Conservation (phyloP, 2,797 vertebrate genomes). For the Mormyrus proboscirostris region DNA sequence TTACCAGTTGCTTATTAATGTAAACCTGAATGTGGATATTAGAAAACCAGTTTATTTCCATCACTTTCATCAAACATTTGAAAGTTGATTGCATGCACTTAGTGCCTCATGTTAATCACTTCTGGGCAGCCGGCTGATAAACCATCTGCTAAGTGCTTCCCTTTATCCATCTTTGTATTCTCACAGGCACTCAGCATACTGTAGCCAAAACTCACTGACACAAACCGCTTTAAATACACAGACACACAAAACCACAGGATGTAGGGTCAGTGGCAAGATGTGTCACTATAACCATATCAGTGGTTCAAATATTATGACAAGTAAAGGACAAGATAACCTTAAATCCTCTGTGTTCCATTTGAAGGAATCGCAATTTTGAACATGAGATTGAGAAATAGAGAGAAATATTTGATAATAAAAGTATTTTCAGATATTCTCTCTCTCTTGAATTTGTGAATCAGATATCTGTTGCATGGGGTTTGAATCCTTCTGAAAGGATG, state of each 20-base stretch:
- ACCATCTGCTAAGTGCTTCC: neutral
- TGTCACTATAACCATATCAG: neutral
- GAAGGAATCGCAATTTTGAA: neutral
- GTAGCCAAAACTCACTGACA: neutral
- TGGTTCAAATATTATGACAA: neutral
- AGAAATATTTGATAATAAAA: neutral
- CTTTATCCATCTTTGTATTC: neutral
- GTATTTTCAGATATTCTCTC: neutral
- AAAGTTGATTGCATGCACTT: neutral
- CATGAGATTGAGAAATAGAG: neutral
- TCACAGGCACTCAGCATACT: neutral
- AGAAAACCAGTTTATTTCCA: neutral
- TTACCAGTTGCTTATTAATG: neutral
- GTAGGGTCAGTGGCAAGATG: neutral
- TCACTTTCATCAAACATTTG: neutral
- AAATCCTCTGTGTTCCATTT: neutral
- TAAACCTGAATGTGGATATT: neutral
- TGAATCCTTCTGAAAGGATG: neutral
- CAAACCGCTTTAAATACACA: neutral
- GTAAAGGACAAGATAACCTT: neutral
- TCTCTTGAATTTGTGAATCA: neutral
- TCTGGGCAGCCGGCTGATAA: neutral
- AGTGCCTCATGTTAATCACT: neutral
- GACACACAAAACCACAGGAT: neutral
- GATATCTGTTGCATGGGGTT: neutral